These are phyloP conservation scores for Zingel zingel DNA, from an alignment of 2,113 vertebrate genomes.

Conservation along the genomic window DNA sequence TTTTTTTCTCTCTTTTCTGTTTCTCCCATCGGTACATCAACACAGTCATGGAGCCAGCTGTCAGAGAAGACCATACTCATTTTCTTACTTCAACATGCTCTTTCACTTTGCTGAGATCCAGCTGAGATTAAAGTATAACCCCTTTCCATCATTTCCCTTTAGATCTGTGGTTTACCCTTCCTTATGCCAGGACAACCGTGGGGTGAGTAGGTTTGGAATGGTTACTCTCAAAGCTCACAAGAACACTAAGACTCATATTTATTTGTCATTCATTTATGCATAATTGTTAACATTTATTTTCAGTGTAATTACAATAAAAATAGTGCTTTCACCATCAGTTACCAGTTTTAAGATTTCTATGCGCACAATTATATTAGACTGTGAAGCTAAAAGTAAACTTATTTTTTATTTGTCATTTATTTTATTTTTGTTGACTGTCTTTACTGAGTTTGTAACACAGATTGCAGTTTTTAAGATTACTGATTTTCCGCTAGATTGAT, in stretches of 20 bases:
- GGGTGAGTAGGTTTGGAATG: slow-evolving; percentile 20
- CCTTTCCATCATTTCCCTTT: slow-evolving; percentile 48
- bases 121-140: slow-evolving; percentile 68
- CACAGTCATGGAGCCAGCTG: slow-evolving; percentile 36
- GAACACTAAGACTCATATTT: not conserved
- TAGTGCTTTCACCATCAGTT: not conserved
- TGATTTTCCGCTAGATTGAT: not conserved
- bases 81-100: slow-evolving; percentile 54
- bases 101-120: slow-evolving; percentile 56
- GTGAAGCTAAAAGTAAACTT: not conserved
- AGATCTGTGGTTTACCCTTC: slow-evolving; percentile 43
- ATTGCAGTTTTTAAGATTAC: not conserved
- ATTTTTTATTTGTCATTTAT: not conserved
- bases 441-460: not conserved
- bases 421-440: not conserved
- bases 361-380: not conserved
- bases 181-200: slow-evolving; percentile 16
- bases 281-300: not conserved
- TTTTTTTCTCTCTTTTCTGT: not conserved
- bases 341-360: not conserved
- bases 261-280: not conserved
- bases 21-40: slow-evolving; percentile 45
- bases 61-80: slow-evolving; percentile 47
- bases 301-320: not conserved
- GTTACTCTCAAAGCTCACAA: slow-evolving; percentile 1